Conservation (phyloP, 2,888 invertebrate species). For the Acrobasis suavella region DNA sequence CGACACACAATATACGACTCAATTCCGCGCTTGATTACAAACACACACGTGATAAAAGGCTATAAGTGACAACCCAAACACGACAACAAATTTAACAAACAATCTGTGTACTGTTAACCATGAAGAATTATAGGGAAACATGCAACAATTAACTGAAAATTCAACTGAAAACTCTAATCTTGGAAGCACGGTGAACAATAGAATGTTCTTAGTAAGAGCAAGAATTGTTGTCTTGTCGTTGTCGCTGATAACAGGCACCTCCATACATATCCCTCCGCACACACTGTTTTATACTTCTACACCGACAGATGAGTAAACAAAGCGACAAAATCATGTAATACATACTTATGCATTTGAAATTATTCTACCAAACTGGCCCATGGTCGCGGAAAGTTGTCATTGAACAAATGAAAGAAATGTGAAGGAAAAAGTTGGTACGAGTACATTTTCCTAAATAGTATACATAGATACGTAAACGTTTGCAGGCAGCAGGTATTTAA, state of each 20-base stretch:
- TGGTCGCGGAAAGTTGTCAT: too few relatives aligned
- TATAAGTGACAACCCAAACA: slow-evolving; percentile 9
- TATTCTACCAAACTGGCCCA: too few relatives aligned
- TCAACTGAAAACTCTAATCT: not conserved
- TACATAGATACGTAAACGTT: too few relatives aligned
- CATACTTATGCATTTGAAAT: not conserved
- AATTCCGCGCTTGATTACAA: not conserved
- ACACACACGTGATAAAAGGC: slow-evolving; percentile 7
- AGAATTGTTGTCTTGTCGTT: slow-evolving; percentile 49
- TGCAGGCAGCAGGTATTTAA: too few relatives aligned
- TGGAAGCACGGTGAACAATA: not conserved
- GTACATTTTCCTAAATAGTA: too few relatives aligned
- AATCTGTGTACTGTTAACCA: not conserved
- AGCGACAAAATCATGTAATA: slow-evolving; percentile 23
- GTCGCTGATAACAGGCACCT: slow-evolving; percentile 61
- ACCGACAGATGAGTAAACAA: slow-evolving; percentile 42
- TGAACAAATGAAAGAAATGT: too few relatives aligned
- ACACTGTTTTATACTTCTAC: slow-evolving; percentile 37
- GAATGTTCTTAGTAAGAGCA: slow-evolving; percentile 46
- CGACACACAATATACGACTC: slow-evolving; percentile 42
- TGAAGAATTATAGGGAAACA: not conserved
- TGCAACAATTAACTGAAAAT: not conserved
- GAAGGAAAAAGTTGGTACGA: too few relatives aligned
- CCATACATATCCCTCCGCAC: slow-evolving; percentile 38
- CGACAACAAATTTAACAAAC: not conserved